These are phyloP conservation scores for Eleutherodactylus coqui DNA, from an alignment of 2,797 vertebrate species.

Conservation along the genomic window DNA sequence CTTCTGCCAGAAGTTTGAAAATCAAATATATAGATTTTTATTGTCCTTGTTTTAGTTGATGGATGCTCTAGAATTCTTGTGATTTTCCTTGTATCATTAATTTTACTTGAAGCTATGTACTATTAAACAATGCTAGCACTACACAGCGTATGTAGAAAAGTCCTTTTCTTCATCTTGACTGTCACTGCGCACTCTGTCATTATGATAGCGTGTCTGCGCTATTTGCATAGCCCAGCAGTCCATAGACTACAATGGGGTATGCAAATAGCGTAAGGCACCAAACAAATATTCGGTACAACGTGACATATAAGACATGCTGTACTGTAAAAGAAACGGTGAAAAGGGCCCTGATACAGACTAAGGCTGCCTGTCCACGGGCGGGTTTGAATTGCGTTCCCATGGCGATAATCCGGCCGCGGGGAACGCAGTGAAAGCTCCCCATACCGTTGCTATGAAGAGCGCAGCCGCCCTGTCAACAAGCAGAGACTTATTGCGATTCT, in stretches of 20 bases:
- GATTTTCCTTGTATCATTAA: neutral
- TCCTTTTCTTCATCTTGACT: too few relatives aligned
- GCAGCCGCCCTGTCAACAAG: too few relatives aligned
- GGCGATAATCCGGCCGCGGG: too few relatives aligned
- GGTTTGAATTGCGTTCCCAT: too few relatives aligned
- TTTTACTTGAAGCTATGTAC: neutral
- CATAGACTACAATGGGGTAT: too few relatives aligned
- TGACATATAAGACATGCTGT: neutral
- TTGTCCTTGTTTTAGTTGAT: constrained; percentile 26
- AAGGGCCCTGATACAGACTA: neutral
- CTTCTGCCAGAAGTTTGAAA: constrained; percentile 14
- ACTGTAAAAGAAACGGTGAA: neutral
- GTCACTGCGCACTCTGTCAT: too few relatives aligned
- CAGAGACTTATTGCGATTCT: too few relatives aligned
- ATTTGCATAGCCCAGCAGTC: too few relatives aligned
- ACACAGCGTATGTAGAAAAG: neutral
- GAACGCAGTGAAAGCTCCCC: too few relatives aligned
- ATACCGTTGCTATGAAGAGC: too few relatives aligned
- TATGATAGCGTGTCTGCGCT: too few relatives aligned
- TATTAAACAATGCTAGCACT: neutral
- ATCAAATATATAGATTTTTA: constrained; percentile 49
- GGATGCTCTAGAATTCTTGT: neutral
- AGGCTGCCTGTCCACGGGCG: neutral
- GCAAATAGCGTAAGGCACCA: too few relatives aligned
- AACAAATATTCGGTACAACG: neutral